Conservation (phyloP, 2,888 invertebrate genomes). For the Leucophenga maculata region DNA sequence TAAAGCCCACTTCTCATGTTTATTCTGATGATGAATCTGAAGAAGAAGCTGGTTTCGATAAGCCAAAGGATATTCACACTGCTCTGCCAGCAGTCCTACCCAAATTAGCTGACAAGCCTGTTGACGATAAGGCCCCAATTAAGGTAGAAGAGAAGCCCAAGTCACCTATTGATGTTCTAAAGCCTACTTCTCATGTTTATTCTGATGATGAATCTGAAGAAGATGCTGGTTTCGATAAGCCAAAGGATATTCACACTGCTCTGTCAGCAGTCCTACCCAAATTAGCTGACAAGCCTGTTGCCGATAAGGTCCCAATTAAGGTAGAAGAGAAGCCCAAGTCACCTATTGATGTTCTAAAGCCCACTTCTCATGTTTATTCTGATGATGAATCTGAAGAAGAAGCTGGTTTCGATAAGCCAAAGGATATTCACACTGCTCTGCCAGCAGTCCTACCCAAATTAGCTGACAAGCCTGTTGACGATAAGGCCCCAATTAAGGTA, state of each 20-base stretch:
- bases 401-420: no score
- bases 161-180: no score
- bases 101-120: background rate
- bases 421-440: background rate
- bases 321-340: constrained; percentile 28
- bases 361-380: no score
- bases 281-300: constrained; percentile 14
- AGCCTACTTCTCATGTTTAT: background rate
- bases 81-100: background rate
- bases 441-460: background rate
- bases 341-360: no score
- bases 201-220: constrained; percentile 28
- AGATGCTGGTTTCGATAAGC: constrained; percentile 22
- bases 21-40: no score
- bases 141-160: no score
- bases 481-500: background rate
- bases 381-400: no score
- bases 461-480: constrained; percentile 5
- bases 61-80: background rate
- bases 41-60: no score
- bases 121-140: background rate
- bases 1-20: no score
- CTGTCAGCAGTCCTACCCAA: background rate
- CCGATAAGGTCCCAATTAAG: constrained; percentile 12
- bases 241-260: background rate